phyloP scores from a whole-genome alignment of 2,797 vertebrate genomes.

The Xerus rutilus region DNA sequence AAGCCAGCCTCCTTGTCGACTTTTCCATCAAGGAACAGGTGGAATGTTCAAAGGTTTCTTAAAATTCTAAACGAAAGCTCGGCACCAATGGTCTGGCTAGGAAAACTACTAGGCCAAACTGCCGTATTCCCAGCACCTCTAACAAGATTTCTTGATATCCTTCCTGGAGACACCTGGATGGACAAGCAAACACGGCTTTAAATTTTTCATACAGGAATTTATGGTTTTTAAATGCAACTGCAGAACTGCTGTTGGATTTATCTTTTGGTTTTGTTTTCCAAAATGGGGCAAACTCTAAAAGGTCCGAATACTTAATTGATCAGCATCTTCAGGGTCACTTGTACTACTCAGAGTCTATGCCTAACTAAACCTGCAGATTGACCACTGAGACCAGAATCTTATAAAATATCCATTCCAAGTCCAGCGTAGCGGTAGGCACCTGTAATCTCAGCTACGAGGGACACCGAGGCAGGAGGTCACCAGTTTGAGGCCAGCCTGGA shows the following conservation, averaged over 20 bases:
- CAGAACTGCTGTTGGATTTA: background rate
- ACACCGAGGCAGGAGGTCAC: background rate
- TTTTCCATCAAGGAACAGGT: background rate
- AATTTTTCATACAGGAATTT: background rate
- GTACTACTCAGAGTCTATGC: background rate
- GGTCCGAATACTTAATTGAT: background rate
- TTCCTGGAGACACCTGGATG: background rate
- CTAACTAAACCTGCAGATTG: background rate
- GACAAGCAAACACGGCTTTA: background rate
- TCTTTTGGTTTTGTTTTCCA: background rate
- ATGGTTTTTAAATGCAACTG: background rate
- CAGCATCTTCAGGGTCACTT: background rate
- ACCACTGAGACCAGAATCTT: background rate
- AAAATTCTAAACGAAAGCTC: background rate
- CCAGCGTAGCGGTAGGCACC: fast-evolving
- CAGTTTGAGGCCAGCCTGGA: background rate
- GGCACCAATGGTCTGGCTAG: background rate
- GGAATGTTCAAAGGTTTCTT: background rate
- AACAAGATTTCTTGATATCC: background rate
- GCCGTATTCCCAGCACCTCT: background rate
- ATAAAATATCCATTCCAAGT: background rate
- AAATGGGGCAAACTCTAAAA: background rate
- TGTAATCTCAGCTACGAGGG: background rate
- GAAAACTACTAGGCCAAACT: background rate
- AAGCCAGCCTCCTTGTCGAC: background rate